Conservation (phyloP, 2,888 invertebrate species). For the Amitus sp. region DNA sequence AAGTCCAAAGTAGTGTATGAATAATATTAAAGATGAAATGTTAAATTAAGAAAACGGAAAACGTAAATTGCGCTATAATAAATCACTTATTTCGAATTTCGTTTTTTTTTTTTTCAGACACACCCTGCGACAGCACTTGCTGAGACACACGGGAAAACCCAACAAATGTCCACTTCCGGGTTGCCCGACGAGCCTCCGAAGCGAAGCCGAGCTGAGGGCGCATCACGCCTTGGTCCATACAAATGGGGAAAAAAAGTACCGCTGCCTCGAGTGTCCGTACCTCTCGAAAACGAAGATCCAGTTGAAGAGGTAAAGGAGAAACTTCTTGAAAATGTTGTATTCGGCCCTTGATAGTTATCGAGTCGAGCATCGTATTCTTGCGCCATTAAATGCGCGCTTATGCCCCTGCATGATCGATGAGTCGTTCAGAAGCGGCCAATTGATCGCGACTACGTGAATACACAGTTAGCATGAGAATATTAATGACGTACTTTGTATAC, state of each 20-base stretch:
- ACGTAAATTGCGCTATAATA: too few species aligned
- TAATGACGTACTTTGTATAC: constrained; percentile 42
- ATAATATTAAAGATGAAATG: too few species aligned
- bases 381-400: constrained; percentile 48
- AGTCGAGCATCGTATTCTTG: constrained; percentile 42
- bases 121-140: constrained; percentile 71
- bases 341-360: constrained; percentile 49
- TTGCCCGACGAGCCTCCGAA: constrained; percentile 71
- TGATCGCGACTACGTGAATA: constrained; percentile 49
- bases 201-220: constrained; percentile 68
- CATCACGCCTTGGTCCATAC: constrained; percentile 70
- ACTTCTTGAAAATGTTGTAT: too few species aligned
- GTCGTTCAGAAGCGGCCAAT: constrained; percentile 54
- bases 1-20: too few species aligned
- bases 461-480: constrained; percentile 41
- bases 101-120: constrained; percentile 66
- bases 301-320: constrained; percentile 68
- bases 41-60: too few species aligned
- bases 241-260: constrained; percentile 67
- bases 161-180: constrained; percentile 69
- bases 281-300: constrained; percentile 62
- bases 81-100: too few species aligned
- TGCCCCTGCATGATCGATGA: constrained; percentile 52
- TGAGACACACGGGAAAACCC: constrained; percentile 69
- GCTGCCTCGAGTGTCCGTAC: constrained; percentile 70